Evolutionary conservation across 2,888 invertebrate species (phyloP).

Genomic region (Dynastes maya): DNA sequence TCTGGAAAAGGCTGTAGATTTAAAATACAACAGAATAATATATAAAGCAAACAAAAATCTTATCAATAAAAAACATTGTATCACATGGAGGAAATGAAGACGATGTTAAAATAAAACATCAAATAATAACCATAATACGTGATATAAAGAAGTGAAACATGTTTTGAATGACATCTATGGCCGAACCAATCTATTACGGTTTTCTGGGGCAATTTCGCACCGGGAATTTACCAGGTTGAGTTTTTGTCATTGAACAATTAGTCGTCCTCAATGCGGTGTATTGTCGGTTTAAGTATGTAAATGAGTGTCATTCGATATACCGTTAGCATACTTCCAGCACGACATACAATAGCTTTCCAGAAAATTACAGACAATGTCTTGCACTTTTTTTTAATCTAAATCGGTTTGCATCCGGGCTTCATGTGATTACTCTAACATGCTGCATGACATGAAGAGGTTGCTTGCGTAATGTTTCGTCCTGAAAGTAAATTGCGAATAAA

Average conservation of each 20-base stretch:
- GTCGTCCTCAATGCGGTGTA: slow-evolving; percentile 32
- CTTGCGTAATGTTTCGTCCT: too few species aligned
- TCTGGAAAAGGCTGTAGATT: too few species aligned
- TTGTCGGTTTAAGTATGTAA: slow-evolving; percentile 29
- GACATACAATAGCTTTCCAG: slow-evolving; percentile 22
- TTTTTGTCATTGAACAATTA: slow-evolving; percentile 26
- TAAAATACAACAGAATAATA: too few species aligned
- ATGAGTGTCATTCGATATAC: slow-evolving; percentile 19
- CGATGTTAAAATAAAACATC: too few species aligned
- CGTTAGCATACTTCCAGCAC: slow-evolving; percentile 34
- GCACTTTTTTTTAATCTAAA: not conserved
- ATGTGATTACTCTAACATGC: not conserved
- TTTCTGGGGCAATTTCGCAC: slow-evolving; percentile 8
- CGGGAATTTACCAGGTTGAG: not conserved
- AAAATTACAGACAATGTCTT: slow-evolving; percentile 39
- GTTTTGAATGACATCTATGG: slow-evolving; percentile 5
- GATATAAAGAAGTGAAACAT: not conserved
- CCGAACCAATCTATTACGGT: slow-evolving; percentile 4
- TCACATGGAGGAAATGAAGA: not conserved
- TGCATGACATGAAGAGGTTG: not conserved
- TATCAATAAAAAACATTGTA: not conserved
- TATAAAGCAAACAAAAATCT: too few species aligned
- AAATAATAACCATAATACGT: too few species aligned
- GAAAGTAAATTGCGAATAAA: too few species aligned
- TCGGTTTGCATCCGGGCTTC: slow-evolving; percentile 22